Evolutionary conservation across 2,888 invertebrate species (phyloP).

Genomic region (Drosophila lacicola): DNA sequence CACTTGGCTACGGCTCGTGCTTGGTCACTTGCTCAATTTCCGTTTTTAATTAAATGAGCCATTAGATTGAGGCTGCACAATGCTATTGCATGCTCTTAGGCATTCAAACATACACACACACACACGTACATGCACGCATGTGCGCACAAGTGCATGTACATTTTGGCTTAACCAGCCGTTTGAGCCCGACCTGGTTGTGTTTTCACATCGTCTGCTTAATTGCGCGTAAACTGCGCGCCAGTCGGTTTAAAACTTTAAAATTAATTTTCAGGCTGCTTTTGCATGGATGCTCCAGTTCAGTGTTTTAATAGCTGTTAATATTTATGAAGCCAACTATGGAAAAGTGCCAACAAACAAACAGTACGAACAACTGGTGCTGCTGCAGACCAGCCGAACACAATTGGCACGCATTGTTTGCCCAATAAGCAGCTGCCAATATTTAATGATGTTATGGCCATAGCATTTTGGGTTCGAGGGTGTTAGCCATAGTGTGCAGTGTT

Average conservation of each 20-base stretch:
- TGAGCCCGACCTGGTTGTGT: not conserved
- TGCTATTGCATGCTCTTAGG: conserved; percentile 27
- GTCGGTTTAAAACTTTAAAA: conserved; percentile 75
- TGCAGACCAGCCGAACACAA: conserved; percentile 20
- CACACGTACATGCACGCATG: conserved; percentile 3
- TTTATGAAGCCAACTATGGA: conserved; percentile 67
- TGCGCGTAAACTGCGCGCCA: conserved; percentile 62
- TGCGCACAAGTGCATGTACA: not conserved
- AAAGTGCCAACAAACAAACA: conserved; percentile 42
- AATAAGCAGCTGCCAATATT: conserved; percentile 66
- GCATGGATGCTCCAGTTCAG: conserved; percentile 29
- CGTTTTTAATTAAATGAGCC: conserved; percentile 79
- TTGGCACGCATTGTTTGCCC: conserved; percentile 33
- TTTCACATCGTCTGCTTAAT: conserved; percentile 49
- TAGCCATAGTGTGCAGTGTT: conserved; percentile 6
- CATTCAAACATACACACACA: conserved; percentile 4
- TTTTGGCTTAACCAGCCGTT: conserved; percentile 1
- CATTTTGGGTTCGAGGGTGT: conserved; percentile 40
- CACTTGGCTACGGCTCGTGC: conserved; percentile 62
- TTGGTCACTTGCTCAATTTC: conserved; percentile 77
- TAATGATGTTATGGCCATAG: conserved; percentile 54
- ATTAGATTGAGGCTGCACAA: conserved; percentile 61
- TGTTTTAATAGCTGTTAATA: conserved; percentile 77
- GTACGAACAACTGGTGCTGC: conserved; percentile 28
- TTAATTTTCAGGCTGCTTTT: conserved; percentile 59